Conservation (phyloP, 2,113 vertebrate genomes). For the Eclectus roratus region DNA sequence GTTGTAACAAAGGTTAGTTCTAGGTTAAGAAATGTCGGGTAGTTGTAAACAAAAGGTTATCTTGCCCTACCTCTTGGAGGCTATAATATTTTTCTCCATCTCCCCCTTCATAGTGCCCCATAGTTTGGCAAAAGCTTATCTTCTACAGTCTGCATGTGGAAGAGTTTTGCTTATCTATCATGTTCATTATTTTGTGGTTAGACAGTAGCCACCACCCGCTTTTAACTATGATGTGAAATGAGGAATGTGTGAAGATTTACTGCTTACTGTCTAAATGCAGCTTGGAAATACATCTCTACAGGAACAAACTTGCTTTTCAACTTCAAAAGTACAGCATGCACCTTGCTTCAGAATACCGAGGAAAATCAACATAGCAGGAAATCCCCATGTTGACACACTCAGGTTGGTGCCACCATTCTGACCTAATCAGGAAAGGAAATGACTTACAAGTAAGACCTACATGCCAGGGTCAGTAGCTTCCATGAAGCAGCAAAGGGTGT, state of each 20-base stretch:
- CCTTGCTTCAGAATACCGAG: not conserved
- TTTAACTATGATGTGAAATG: not conserved
- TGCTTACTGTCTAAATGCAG: not conserved
- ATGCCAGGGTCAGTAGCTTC: not conserved
- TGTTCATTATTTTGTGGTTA: not conserved
- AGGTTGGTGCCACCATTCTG: not conserved
- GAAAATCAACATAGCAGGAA: not conserved
- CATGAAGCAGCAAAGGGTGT: not conserved
- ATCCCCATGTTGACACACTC: not conserved
- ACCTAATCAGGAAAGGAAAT: conserved; percentile 38
- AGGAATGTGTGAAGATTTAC: not conserved
- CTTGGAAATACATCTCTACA: not conserved
- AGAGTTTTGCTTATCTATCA: not conserved
- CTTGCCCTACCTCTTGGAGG: not conserved
- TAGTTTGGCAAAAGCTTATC: conserved; percentile 10
- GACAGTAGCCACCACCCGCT: not conserved
- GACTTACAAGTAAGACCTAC: not conserved
- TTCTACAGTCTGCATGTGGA: not conserved
- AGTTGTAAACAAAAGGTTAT: not conserved
- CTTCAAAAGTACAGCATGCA: not conserved
- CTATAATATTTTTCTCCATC: not conserved
- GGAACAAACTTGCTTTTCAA: not conserved
- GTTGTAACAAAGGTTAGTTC: not conserved
- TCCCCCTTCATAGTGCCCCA: not conserved
- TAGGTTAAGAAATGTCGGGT: not conserved